Evolutionary conservation across 2,113 vertebrate species (phyloP).

Genomic region (Phoenicopterus ruber): DNA sequence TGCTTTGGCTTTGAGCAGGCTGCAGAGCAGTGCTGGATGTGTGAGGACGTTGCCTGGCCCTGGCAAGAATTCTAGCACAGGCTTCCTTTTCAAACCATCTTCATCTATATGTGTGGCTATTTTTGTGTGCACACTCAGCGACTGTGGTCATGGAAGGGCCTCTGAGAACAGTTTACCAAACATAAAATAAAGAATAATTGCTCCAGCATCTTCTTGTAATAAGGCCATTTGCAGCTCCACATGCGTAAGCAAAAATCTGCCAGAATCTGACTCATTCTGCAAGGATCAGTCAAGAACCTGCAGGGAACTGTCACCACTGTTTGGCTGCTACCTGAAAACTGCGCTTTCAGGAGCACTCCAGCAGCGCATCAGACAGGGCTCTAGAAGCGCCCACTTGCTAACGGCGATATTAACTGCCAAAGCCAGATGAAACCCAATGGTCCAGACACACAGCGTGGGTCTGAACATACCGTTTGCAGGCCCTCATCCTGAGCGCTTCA

Average conservation of each 20-base stretch:
- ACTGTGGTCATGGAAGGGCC: fast-evolving
- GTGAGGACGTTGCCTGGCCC: not conserved
- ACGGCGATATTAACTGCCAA: not conserved
- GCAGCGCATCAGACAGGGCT: not conserved
- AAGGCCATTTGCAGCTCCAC: not conserved
- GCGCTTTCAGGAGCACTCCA: not conserved
- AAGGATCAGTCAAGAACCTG: not conserved
- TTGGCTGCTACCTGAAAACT: not conserved
- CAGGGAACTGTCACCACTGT: not conserved
- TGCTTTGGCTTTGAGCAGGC: not conserved
- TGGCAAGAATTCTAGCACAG: not conserved
- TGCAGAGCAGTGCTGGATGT: not conserved
- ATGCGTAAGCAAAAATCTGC: not conserved
- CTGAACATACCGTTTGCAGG: not conserved
- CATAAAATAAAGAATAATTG: not conserved
- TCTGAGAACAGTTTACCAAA: not conserved
- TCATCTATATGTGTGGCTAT: not conserved
- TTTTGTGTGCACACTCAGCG: not conserved
- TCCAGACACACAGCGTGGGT: not conserved
- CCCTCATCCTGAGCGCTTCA: not conserved
- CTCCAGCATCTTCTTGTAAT: not conserved
- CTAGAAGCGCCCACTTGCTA: not conserved
- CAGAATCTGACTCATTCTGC: not conserved
- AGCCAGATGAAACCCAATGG: not conserved
- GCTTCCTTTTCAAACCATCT: not conserved